Conservation (phyloP, 2,888 invertebrate species). For the Philereme vetulata region DNA sequence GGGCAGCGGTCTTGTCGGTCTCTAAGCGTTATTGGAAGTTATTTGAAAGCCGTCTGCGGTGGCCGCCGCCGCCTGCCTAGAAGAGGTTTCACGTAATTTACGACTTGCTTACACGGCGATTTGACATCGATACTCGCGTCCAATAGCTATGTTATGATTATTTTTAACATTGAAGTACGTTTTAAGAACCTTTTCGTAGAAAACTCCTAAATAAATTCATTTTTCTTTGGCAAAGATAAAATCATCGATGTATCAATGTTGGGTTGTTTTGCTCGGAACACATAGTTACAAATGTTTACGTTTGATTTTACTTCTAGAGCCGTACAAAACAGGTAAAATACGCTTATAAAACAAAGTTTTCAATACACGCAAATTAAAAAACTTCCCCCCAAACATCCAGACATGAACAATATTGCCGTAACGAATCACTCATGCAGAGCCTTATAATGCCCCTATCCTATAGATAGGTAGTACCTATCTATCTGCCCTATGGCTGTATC, state of each 20-base stretch:
- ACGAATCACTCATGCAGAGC: constrained; percentile 24
- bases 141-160: constrained; percentile 12
- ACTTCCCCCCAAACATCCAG: constrained; percentile 16
- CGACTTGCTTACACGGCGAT: constrained; percentile 42
- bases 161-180: constrained; percentile 16
- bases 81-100: constrained; percentile 51
- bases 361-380: constrained; percentile 21
- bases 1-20: constrained; percentile 43
- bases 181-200: not conserved
- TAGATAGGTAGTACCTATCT: constrained; percentile 1
- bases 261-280: no score
- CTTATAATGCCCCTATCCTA: constrained; percentile 19
- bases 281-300: no score
- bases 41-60: constrained; percentile 60
- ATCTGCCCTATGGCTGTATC: not conserved
- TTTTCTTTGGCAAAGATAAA: no score
- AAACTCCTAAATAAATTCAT: no score
- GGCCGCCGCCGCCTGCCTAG: constrained; percentile 50
- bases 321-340: no score
- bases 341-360: constrained; percentile 2
- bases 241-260: no score
- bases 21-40: constrained; percentile 59
- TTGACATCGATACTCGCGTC: constrained; percentile 39
- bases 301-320: no score
- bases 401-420: constrained; percentile 23